Percentiles rank a stretch among this genome's conserved stretches.
These are phyloP conservation scores for Kradibia gibbosae DNA, from an alignment of 1,140 invertebrate genomes.

Conservation along the genomic window DNA sequence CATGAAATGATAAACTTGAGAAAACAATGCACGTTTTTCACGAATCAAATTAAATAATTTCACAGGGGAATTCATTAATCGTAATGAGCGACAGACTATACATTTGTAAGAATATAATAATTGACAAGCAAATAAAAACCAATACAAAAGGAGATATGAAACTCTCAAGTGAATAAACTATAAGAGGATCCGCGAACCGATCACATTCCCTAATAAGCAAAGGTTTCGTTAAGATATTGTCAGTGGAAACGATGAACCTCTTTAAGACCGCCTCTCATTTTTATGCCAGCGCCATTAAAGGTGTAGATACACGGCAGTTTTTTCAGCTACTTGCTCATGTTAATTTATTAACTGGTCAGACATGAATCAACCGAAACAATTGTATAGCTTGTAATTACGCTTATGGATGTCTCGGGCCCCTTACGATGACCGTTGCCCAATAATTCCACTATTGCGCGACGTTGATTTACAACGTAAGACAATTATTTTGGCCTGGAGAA, in stretches of 20 bases:
- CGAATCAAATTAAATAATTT: not conserved
- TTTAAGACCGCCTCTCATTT: conserved; percentile 17
- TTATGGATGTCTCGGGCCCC: not conserved
- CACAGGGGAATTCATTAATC: not conserved
- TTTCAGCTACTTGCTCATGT: conserved; percentile 34
- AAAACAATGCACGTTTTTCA: not conserved
- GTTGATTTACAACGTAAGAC: conserved; percentile 39
- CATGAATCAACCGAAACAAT: conserved; percentile 45
- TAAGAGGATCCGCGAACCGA: not conserved
- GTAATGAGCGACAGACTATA: not conserved
- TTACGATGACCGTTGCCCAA: not conserved
- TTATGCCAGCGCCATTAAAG: conserved; percentile 2
- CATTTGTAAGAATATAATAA: not conserved
- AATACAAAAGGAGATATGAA: not conserved
- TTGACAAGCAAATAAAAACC: not conserved
- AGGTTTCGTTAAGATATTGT: not conserved
- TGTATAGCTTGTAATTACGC: conserved; percentile 35
- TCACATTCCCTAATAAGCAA: not conserved
- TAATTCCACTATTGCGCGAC: conserved; percentile 1
- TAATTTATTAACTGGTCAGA: conserved; percentile 40
- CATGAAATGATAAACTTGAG: no score
- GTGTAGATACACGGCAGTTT: not conserved
- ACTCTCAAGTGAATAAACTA: conserved; percentile 5
- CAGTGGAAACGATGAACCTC: conserved; percentile 3
- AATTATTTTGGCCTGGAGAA: conserved; percentile 32